Base-by-base conservation (phyloP, 2,888 invertebrate genomes). In the Tetragonisca angustula region DNA sequence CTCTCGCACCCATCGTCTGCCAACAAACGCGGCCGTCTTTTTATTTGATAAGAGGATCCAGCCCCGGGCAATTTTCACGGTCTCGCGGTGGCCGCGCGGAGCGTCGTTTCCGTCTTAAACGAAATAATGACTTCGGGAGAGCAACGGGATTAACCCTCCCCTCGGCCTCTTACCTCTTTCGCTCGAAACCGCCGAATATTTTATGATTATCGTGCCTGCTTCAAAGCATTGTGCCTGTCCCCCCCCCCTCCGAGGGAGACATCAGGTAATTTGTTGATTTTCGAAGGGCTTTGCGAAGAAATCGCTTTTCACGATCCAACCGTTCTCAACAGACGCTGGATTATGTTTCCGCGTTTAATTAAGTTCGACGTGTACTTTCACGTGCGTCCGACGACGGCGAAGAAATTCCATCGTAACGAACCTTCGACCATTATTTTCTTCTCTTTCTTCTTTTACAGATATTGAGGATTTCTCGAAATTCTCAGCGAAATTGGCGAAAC, bases 41-140 rank as follows among this genome's bases (percentile, higher is more conserved):
- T 90, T 89, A 89, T 90, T 90, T 88, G 89, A 90, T 90, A 90
- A 90, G 89, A 85, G 85, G 85, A 89, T 83, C 77, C 89, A 85
- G 80, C 90, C 88, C 81, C 80, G 82, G 85, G 90, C 86, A 88
- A 90, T 90, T 89, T 90, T 88, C 90, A 87, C 86, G 84, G 87
- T 87, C 89, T 81, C 87, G 87, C 87, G 87, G 81, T 73, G 82
- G 83, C 86, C 79, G 87, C 88, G 83, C 87, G 85, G 80, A 89
- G 87, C 90, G 79, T 88, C 87, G 82, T 87, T 89, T 89, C 88
- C 89, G 85, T 84, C 90, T 87, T 89, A 87, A 90, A 89, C 85
- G 90, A 89, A 90, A 89, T 89, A 89, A 89, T 87, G 88, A 88
- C 81, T 83, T 76, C 9, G 43, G 54, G 72, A 61, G 83, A 83